Evolutionary conservation across 2,888 invertebrate species (phyloP).

Genomic region (Lycocerus yunnanus): DNA sequence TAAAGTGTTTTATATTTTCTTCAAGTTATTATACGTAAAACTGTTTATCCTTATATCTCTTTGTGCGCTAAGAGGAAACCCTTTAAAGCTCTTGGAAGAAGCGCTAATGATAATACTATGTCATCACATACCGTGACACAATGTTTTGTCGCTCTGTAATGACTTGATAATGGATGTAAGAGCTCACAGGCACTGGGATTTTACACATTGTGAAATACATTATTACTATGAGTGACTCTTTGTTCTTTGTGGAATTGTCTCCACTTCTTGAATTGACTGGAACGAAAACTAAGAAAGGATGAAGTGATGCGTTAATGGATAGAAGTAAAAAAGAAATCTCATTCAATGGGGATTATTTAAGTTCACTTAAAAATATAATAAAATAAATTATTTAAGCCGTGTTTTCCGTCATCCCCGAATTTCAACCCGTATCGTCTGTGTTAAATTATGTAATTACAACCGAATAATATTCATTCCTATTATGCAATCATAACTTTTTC

Average conservation of each 20-base stretch:
- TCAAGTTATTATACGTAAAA: background rate
- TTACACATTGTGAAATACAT: slow-evolving; percentile 43
- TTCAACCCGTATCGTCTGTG: background rate
- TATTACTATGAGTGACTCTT: slow-evolving; percentile 43
- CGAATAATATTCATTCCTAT: background rate
- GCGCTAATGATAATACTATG: slow-evolving; percentile 41
- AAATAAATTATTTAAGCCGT: background rate
- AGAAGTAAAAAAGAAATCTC: slow-evolving; percentile 35
- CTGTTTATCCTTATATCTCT: background rate
- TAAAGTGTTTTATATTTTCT: background rate
- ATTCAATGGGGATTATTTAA: slow-evolving; percentile 32
- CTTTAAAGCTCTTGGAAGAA: slow-evolving; percentile 25
- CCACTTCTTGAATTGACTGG: slow-evolving; percentile 39
- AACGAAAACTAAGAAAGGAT: slow-evolving; percentile 37
- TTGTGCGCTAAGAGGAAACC: slow-evolving; percentile 1
- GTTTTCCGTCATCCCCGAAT: background rate
- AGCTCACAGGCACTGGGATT: slow-evolving; percentile 40
- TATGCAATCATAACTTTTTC: background rate
- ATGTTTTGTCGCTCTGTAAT: slow-evolving; percentile 46
- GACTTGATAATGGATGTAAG: slow-evolving; percentile 46
- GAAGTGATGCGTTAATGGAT: slow-evolving; percentile 38
- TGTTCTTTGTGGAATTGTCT: slow-evolving; percentile 38
- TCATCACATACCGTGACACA: slow-evolving; percentile 43
- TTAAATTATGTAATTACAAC: background rate
- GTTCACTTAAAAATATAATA: slow-evolving; percentile 29